A percentile compares a stretch with the other conserved stretches of the same genome.
These are phyloP conservation scores for Miniopterus natalensis DNA, from an alignment of 2,113 vertebrate species.

Conservation along the genomic window DNA sequence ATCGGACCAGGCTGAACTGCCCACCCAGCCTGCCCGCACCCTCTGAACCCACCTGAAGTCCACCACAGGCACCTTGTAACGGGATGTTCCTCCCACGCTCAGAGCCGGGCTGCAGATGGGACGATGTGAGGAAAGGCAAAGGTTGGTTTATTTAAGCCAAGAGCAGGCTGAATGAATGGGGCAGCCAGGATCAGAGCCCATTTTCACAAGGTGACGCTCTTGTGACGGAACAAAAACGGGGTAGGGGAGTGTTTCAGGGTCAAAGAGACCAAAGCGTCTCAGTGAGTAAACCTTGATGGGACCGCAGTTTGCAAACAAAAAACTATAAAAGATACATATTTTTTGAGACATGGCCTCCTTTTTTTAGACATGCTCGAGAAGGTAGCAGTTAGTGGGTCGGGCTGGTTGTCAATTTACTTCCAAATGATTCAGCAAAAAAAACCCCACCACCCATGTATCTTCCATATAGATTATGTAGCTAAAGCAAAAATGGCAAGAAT, in stretches of 20 bases:
- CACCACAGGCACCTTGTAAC: fast-evolving
- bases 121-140: not conserved
- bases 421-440: not conserved
- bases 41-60: not conserved
- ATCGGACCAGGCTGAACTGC: not conserved
- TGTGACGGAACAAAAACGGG: not conserved
- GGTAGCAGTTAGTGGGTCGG: not conserved
- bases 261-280: not conserved
- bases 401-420: not conserved
- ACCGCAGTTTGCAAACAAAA: not conserved
- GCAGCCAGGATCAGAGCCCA: not conserved
- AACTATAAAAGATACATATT: not conserved
- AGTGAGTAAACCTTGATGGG: not conserved
- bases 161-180: not conserved
- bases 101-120: too few relatives aligned
- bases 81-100: not conserved
- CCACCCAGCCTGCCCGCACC: not conserved
- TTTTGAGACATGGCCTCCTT: not conserved
- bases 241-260: not conserved
- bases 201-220: not conserved
- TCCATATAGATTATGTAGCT: not conserved
- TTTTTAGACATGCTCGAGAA: not conserved
- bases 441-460: too few relatives aligned
- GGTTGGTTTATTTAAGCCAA: not conserved
- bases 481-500: not conserved